Evolutionary conservation across 2,113 vertebrate species (phyloP).

Genomic region (Aldabrachelys gigantea): DNA sequence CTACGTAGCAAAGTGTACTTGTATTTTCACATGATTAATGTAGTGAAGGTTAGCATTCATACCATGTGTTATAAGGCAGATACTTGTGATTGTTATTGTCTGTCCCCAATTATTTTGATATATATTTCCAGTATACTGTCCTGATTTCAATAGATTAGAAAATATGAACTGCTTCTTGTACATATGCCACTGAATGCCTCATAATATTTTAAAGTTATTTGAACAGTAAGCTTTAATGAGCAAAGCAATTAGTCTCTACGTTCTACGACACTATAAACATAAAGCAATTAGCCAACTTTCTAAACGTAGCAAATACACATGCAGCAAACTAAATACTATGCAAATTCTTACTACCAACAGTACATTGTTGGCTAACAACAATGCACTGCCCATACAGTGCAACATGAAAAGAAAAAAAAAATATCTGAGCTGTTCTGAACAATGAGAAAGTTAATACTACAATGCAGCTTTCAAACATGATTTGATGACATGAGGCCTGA

Average conservation of each 20-base stretch:
- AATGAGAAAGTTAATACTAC: slow-evolving; percentile 11
- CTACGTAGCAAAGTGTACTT: not conserved
- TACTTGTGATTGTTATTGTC: not conserved
- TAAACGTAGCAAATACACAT: slow-evolving; percentile 27
- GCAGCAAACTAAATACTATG: slow-evolving; percentile 61
- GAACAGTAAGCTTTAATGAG: slow-evolving; percentile 38
- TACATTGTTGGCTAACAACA: slow-evolving; percentile 96
- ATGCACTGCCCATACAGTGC: slow-evolving; percentile 91
- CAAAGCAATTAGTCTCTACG: slow-evolving; percentile 60
- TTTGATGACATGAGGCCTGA: not conserved
- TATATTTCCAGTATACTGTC: not conserved
- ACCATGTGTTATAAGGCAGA: not conserved
- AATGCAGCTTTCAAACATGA: slow-evolving; percentile 44
- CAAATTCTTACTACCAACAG: slow-evolving; percentile 85
- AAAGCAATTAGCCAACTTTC: not conserved
- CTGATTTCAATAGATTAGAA: not conserved
- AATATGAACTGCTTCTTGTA: not conserved
- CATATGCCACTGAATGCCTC: not conserved
- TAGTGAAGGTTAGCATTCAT: not conserved
- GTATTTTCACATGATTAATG: not conserved
- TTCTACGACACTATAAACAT: slow-evolving; percentile 36
- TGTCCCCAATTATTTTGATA: not conserved
- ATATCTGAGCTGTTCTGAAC: slow-evolving; percentile 30
- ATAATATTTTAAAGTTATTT: not conserved
- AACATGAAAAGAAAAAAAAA: slow-evolving; percentile 71